Conservation (phyloP, 1,140 invertebrate species). For the Drosophila neocordata region DNA sequence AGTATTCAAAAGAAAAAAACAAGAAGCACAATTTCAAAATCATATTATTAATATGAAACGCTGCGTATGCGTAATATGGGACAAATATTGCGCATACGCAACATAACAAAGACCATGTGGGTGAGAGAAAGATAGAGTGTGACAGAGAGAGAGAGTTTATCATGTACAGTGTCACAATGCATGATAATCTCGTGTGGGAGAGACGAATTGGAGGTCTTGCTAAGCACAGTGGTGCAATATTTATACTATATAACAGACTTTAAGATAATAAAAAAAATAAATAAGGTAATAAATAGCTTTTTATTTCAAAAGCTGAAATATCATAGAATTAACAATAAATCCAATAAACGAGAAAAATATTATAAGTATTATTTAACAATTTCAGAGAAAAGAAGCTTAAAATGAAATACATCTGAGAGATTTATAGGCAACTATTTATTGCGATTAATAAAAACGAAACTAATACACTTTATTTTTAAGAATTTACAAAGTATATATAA, state of each 20-base stretch:
- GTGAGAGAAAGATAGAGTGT: not conserved
- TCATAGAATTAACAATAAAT: no score
- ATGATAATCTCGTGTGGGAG: not conserved
- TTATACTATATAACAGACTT: not conserved
- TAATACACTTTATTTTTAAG: no score
- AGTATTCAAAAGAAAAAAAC: no score
- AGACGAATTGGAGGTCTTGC: not conserved
- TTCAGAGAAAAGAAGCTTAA: no score
- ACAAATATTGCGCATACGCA: slow-evolving; percentile 50
- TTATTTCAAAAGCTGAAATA: no score
- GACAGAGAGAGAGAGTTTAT: not conserved
- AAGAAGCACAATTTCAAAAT: slow-evolving; percentile 11
- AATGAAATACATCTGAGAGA: not conserved
- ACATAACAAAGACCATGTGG: not conserved
- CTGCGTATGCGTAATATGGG: slow-evolving; percentile 51
- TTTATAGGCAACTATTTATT: not conserved
- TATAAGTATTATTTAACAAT: no score
- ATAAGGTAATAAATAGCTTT: no score
- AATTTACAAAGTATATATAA: no score
- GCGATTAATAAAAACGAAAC: no score
- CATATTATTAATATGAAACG: slow-evolving; percentile 13
- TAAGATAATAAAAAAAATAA: no score
- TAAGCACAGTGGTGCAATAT: slow-evolving; percentile 8
- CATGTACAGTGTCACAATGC: no score
- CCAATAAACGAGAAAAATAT: no score